A percentile compares a stretch with the other conserved stretches of the same genome.
Conservation (phyloP, 1,140 invertebrate genomes). For the Subanguina moxae region DNA sequence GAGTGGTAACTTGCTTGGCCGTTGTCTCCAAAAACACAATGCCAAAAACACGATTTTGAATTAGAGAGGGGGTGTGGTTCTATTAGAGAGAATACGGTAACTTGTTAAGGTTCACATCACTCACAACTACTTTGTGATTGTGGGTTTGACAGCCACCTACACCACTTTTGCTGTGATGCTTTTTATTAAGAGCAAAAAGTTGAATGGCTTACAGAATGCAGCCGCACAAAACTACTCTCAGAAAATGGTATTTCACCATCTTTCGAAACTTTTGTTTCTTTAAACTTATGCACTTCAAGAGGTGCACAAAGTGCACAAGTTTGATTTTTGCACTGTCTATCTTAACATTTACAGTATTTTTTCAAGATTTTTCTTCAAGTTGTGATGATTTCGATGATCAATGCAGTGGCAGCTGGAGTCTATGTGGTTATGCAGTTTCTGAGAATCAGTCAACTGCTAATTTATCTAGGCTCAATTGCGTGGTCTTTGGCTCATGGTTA, state of each 20-base stretch:
- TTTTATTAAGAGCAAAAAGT: conserved; percentile 10
- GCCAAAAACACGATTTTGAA: no score
- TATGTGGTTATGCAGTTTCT: conserved; percentile 34
- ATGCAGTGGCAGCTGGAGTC: conserved; percentile 20
- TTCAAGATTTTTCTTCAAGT: conserved; percentile 28
- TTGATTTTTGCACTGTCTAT: no score
- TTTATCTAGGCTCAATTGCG: conserved; percentile 17
- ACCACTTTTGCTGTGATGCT: conserved; percentile 12
- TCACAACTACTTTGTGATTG: conserved; percentile 17
- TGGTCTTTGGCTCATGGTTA: conserved; percentile 34
- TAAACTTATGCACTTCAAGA: no score
- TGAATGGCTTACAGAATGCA: neutral
- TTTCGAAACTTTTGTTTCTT: no score
- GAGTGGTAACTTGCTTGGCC: no score
- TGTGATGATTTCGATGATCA: conserved; percentile 25
- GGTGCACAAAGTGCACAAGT: no score
- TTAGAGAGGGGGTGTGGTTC: no score
- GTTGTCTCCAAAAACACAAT: conserved; percentile 2
- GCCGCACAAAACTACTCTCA: conserved; percentile 8
- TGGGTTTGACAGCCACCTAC: conserved; percentile 13
- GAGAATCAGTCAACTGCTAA: conserved; percentile 23
- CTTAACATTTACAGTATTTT: no score
- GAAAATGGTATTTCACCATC: conserved; percentile 18
- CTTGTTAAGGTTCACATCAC: conserved; percentile 7
- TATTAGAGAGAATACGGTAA: no score